phyloP scores from a whole-genome alignment of 2,113 vertebrate genomes.

The Crotalus tigris region DNA sequence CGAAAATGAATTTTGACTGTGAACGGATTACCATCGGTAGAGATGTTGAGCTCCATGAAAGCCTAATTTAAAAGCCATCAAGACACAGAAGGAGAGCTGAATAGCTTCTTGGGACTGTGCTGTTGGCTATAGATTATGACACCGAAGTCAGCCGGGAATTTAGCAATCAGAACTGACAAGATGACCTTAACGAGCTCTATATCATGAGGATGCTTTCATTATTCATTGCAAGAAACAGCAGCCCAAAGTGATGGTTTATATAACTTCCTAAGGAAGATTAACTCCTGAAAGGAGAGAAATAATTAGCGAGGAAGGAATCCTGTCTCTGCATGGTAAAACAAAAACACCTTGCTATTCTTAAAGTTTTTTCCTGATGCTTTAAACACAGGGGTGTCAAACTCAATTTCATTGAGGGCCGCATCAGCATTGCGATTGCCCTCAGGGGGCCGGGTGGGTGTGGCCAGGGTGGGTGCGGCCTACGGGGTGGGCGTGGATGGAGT shows the following conservation, averaged over 20 bases:
- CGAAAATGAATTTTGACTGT: background rate
- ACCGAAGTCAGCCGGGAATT: background rate
- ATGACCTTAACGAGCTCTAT: background rate
- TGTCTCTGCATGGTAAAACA: background rate
- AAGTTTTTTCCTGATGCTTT: background rate
- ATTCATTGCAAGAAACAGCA: background rate
- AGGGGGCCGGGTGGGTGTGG: too few species aligned
- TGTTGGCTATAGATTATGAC: background rate
- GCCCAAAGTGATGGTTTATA: background rate
- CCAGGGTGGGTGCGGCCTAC: too few species aligned
- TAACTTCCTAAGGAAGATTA: background rate
- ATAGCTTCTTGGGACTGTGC: background rate
- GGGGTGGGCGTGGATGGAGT: too few species aligned
- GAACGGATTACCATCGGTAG: too few species aligned
- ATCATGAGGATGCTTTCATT: background rate
- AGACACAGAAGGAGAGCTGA: background rate
- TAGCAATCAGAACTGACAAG: background rate
- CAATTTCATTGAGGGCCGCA: too few species aligned
- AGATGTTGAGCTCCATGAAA: background rate
- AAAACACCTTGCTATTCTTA: background rate
- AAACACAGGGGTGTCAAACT: too few species aligned
- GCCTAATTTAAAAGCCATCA: background rate
- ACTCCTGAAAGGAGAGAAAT: background rate
- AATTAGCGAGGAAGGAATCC: background rate
- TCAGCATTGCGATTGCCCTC: too few species aligned